Evolutionary conservation across 2,888 invertebrate species (phyloP), one percentile per base, ranked within the genome.

Genomic region (Galerucella nymphaeae): DNA sequence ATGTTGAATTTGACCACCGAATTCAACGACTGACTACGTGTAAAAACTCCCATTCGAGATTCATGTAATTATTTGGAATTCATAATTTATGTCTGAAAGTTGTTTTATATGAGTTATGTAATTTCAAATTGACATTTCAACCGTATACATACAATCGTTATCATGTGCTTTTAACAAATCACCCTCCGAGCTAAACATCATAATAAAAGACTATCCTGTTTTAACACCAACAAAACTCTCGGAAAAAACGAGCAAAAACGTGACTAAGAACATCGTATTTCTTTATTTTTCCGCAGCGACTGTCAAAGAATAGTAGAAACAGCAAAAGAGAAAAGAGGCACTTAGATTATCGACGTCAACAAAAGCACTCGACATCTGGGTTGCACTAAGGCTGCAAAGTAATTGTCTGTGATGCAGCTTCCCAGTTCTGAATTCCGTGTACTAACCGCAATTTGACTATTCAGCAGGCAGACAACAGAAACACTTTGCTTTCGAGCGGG

Each of bases 401-500:
- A 63, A 69, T 69, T 69, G 62, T 53, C 69, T 69, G 63, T 42
- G 69, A 59, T 69, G 69, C 63, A 69, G 63, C 69, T 63, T 62
- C 69, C 69, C 62, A 62, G 62, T 23, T 42, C 62, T 41, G 69
- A 23, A 62, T 62, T 42, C 45, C 69, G 59, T 63, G 62, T 62
- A 55, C 69, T 53, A 62, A 69, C 69, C 69, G 61, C 69, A 62
- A 63, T 69, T 69, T 63, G 69, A 69, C 69, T 63, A 69, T 69
- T 69, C 69, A 69, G 69, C 69, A 69, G 62, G 62, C 69, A 69
- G 55, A 69, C 69, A 69, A 69, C 69, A 69, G 69, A 69, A 69
- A 69, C 69, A 69, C 69, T 69, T 69, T 55, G 62, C 62, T 53
- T 62, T 62, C 42, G 45, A 69, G 63, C 69, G 62, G 55, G 69